Evolutionary conservation across 2,797 vertebrate species (phyloP), one percentile per base, ranked within the genome.

Genomic region (Choloepus didactylus): DNA sequence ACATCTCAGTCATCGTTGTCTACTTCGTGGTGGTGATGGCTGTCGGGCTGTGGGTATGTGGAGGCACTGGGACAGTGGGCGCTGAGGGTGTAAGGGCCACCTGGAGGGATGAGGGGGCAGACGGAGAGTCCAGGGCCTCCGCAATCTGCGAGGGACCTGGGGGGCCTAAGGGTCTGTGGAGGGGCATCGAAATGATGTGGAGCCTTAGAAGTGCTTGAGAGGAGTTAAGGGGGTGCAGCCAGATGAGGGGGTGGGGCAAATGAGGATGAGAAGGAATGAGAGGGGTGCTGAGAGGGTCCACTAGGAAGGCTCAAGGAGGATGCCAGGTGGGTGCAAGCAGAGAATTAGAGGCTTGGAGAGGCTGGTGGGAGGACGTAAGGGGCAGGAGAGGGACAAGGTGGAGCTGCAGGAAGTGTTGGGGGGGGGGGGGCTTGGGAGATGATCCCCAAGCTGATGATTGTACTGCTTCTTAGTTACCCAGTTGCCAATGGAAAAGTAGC

Each of bases 31-130:
- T 99, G 25, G 99, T 99, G 86, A 96, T 99, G 98, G 99, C 98
- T 59, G 99, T 99, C 0, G 99, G 99, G 97, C 15, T 99, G 97
- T 99, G 99, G 99, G 99, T 99, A 98, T 96, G 99, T 99, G 38
- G 2, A 35, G 82, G 79, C 21, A 9, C 60, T 35, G 82, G 70
- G 80, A 84, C n/a, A 12, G 2, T 4, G 31, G 35, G 15, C 41
- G 12, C 41, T 23, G 79, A 82, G 38, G 72, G 29, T 44, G 4
- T 64, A 49, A 76, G 51, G 11, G 73, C 29, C 51, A 5, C 4
- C 5, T 4, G n/a, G 18, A 64, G 60, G 66, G n/a, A 29, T 2
- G 10, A 31, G 5, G 54, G 21, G 14, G 9, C 12, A 0, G 19
- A 1, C 3, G 0, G 25, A 87, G 59, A n/a, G 44, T 6, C 25